Percentiles rank a stretch among this genome's conserved stretches.
Evolutionary conservation across 2,888 invertebrate genomes (phyloP).

Genomic region (Drosophila flavopinicola): DNA sequence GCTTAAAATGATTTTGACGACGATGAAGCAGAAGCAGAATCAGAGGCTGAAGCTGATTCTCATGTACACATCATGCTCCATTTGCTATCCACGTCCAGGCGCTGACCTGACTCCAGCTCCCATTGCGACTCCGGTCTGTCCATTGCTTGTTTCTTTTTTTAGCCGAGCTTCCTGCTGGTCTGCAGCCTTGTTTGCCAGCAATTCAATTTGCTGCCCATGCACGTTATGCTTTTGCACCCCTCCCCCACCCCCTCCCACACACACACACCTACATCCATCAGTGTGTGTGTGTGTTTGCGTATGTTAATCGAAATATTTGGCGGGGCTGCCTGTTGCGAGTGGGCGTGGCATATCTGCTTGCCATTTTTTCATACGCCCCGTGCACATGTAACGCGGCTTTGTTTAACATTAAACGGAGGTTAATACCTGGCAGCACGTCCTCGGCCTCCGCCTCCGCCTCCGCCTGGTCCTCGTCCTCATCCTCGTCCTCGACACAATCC

Average conservation of each 20-base stretch:
- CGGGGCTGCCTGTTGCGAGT: conserved; percentile 44
- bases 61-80: conserved; percentile 9
- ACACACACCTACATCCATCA: conserved; percentile 1
- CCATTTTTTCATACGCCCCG: conserved; percentile 20
- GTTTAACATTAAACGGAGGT: conserved; percentile 78
- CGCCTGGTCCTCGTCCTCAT: too few species aligned
- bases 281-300: conserved; percentile 61
- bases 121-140: too few species aligned
- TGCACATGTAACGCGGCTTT: conserved; percentile 73
- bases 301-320: conserved; percentile 78
- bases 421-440: conserved; percentile 77
- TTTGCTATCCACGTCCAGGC: neutral
- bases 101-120: conserved; percentile 5
- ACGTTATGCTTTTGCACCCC: conserved; percentile 39
- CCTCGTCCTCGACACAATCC: too few species aligned
- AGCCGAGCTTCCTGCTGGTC: conserved; percentile 47
- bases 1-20: conserved; percentile 75
- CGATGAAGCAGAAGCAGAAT: too few species aligned
- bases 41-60: too few species aligned
- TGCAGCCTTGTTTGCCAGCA: conserved; percentile 59
- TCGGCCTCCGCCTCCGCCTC: neutral
- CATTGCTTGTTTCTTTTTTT: conserved; percentile 52
- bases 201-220: conserved; percentile 68
- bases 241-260: too few species aligned
- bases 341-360: conserved; percentile 37